Base-by-base conservation (phyloP, 2,888 invertebrate species). In the Drosophila histrio region DNA sequence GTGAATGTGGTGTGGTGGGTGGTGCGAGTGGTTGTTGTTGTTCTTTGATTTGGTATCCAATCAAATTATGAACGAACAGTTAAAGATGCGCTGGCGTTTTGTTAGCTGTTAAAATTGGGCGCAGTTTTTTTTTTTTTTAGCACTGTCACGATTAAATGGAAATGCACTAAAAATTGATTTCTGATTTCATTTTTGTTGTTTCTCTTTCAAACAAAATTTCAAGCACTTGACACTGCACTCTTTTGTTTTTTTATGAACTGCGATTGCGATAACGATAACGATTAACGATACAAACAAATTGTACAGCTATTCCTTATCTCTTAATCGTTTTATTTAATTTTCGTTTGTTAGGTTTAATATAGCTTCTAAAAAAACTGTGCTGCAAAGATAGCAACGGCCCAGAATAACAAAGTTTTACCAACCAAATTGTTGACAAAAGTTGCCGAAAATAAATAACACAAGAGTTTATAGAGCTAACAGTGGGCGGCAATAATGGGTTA, bases 401-500 rank as follows among this genome's bases (percentile, higher is more conserved):
- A 89, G 84, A 75, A 89, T 87, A 89, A 85, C 89, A 87, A 72
- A 77, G 63, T 32, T 39, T 46, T 28, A 28, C 50, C 56, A 54
- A 53, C 53, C 15, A 30, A 61, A 50, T n/a, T 49, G 13, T 26
- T 49, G 52, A 46, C 47, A 39, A 52, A 47, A 46, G 34, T 46
- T 50, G 19, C 34, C 26, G 24, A 24, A 47, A 60, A 26, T 28
- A 60, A 64, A 60, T 26, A 67, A 46, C 43, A 54, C 65, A 57
- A 46, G 36, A 54, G 8, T 17, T 17, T 34, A 52, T 46, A 56
- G 39, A 54, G 58, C 58, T 49, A 72, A 67, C 68, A 63, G 50
- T 63, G 83, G 88, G 84, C 88, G 86, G 80, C 88, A 87, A 82
- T 73, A 87, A 82, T 73, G 80, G 80, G 86, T 79, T 72, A 82